Conservation (phyloP, 2,888 invertebrate species). For the Metalampra italica region DNA sequence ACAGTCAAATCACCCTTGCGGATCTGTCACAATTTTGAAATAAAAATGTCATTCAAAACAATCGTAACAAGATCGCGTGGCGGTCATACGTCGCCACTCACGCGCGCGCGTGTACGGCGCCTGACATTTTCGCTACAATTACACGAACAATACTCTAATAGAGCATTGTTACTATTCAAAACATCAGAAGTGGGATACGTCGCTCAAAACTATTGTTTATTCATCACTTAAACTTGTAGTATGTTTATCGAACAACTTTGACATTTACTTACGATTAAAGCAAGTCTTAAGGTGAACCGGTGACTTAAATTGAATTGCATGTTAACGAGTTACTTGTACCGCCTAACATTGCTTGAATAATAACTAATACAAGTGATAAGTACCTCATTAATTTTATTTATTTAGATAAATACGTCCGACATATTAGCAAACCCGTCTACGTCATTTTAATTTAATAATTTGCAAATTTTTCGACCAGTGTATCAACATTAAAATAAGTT, state of each 20-base stretch:
- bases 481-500: too few species aligned
- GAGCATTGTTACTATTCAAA: slow-evolving; percentile 3
- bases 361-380: background rate
- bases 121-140: slow-evolving; percentile 8
- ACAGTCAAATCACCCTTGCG: too few species aligned
- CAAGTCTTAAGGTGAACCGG: slow-evolving; percentile 1
- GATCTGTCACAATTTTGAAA: slow-evolving; percentile 12
- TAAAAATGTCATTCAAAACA: background rate
- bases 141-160: slow-evolving; percentile 7
- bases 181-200: background rate
- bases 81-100: background rate
- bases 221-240: background rate
- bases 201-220: background rate
- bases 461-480: too few species aligned
- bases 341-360: background rate
- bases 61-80: slow-evolving; percentile 1
- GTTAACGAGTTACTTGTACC: background rate
- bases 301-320: background rate
- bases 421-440: too few species aligned
- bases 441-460: too few species aligned
- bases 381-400: too few species aligned
- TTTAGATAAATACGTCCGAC: too few species aligned
- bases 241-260: background rate
- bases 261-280: background rate
- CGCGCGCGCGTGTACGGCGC: slow-evolving; percentile 3